These are phyloP conservation scores for Xestia ashworthii DNA, from an alignment of 2,888 invertebrate species.

Conservation along the genomic window DNA sequence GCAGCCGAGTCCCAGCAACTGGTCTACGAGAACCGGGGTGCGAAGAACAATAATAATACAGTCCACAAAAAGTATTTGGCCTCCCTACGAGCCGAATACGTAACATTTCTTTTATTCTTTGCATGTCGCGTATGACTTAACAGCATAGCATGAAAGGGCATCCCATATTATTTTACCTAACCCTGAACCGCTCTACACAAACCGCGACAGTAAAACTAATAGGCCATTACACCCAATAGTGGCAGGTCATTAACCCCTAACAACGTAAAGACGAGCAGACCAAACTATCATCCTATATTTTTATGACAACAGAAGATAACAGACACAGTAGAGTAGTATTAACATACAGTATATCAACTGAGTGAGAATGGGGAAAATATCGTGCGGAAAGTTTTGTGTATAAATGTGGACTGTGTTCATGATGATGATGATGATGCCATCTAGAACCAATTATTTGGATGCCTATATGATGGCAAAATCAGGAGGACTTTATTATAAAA, in stretches of 20 bases:
- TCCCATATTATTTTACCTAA: slow-evolving; percentile 1
- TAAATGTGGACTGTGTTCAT: no score
- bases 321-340: neutral
- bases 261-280: slow-evolving; percentile 23
- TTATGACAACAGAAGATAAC: slow-evolving; percentile 50
- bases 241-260: slow-evolving; percentile 53
- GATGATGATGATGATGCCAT: no score
- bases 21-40: no score
- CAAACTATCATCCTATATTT: slow-evolving; percentile 38
- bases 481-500: no score
- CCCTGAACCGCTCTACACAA: neutral
- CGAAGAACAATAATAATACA: no score
- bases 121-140: neutral
- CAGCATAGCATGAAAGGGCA: neutral
- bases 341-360: neutral
- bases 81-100: no score
- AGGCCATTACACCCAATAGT: slow-evolving; percentile 32
- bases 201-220: slow-evolving; percentile 44
- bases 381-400: no score
- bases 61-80: no score
- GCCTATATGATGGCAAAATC: no score
- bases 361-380: no score
- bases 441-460: no score
- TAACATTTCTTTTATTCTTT: neutral
- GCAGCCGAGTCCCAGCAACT: no score